Base-by-base conservation (phyloP, 1,140 invertebrate genomes). In the Drosophila ercepeae region DNA sequence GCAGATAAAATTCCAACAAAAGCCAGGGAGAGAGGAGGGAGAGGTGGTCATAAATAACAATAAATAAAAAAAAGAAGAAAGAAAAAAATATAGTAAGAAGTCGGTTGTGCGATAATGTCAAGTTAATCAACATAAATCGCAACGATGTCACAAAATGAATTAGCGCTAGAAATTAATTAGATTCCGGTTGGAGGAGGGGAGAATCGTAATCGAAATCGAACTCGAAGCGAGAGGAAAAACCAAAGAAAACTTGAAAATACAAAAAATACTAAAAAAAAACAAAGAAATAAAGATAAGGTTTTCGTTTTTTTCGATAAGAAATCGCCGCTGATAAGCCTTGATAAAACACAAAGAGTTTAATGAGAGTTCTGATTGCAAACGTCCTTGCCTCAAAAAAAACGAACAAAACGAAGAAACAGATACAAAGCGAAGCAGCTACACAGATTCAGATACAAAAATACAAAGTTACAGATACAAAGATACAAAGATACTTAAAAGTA, bases 161-260 rank as follows among this genome's bases (percentile, higher is more conserved):
- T 86, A 86, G 75, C 51, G 69, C 44, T 84, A 44, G 46, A 86
- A 86, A 86, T 81, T 88, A 86, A 86, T 86, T 86, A 88, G 81
- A 88, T 88, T 88, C 60, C 55, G n/a, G 13, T 39, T 39, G 34
- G 57, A 11, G n/a, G n/a, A n/a, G n/a, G n/a, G n/a, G 41, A 27
- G 27, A 39, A 41, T 25, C 6, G 48, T 50, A 36, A 13, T 45
- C n/a, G 21, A 36, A 39, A 32, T 27, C 9, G 36, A 60, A 36
- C 39, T 36, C 6, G 50, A 23, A 25, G 11, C 29, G 39, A 50
- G 39, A 14, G 32, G 39, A 34, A 19, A 23, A 42, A 6, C 16
- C 6, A 27, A 9, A 42, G 16, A 18, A 42, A 21, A 4, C 34
- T 7, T 36, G 2, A 13, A 29, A 32, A 18, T 11, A 18, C 1